phyloP scores from a whole-genome alignment of 1,140 invertebrate genomes.

The Sinonovacula constricta region DNA sequence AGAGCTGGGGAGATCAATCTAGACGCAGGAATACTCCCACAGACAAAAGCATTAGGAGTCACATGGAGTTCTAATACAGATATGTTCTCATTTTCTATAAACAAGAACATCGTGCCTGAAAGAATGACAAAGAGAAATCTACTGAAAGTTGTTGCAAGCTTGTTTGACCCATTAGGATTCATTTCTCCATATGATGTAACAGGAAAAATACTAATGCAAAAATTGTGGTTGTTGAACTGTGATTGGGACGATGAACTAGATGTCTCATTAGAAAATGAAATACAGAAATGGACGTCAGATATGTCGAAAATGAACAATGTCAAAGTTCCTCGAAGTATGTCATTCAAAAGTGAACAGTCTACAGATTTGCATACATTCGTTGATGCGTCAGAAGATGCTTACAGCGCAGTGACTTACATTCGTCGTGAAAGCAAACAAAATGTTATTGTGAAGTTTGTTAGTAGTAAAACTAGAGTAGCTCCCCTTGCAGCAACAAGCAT shows the following conservation, averaged over 20 bases:
- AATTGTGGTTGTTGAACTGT: not conserved
- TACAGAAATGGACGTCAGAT: not conserved
- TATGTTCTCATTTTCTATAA: not conserved
- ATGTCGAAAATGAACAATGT: not conserved
- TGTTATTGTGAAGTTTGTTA: not conserved
- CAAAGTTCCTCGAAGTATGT: not conserved
- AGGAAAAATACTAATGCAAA: conserved; percentile 16
- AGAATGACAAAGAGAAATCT: not conserved
- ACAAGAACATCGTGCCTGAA: not conserved
- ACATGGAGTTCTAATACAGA: not conserved
- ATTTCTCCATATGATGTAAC: not conserved
- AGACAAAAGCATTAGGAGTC: not conserved
- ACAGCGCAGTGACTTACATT: conserved; percentile 3
- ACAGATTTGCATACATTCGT: not conserved
- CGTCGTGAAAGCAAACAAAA: not conserved
- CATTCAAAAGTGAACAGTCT: not conserved
- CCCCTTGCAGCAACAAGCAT: not conserved
- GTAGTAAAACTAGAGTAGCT: conserved; percentile 7
- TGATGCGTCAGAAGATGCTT: conserved; percentile 23
- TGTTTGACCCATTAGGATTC: not conserved
- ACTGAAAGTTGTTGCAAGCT: not conserved
- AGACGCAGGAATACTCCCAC: not conserved
- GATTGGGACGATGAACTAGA: conserved; percentile 18
- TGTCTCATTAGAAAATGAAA: not conserved
- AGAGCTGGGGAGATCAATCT: not conserved